These are phyloP conservation scores for Bedellia somnulentella DNA, from an alignment of 2,888 invertebrate genomes.

Conservation along the genomic window DNA sequence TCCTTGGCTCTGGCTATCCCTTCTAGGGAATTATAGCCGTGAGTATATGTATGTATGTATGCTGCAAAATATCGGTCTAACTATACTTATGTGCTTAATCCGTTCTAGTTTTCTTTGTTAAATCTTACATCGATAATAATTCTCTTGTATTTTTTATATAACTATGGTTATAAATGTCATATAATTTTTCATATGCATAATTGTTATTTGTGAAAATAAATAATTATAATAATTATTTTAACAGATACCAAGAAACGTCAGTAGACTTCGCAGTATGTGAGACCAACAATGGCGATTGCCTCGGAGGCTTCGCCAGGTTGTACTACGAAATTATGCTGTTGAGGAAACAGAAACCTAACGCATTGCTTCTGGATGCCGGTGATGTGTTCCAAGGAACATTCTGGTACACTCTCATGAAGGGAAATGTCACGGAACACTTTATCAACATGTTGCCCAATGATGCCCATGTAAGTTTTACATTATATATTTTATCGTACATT, in stretches of 20 bases:
- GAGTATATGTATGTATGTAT: no score
- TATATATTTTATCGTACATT: no score
- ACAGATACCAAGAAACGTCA: slow-evolving; percentile 65
- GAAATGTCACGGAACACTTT: slow-evolving; percentile 73
- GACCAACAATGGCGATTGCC: slow-evolving; percentile 47
- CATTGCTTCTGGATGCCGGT: slow-evolving; percentile 77
- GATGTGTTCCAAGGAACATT: slow-evolving; percentile 84
- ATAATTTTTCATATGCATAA: no score
- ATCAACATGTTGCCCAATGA: slow-evolving; percentile 76
- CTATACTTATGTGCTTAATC: no score
- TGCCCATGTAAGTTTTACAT: slow-evolving; percentile 66
- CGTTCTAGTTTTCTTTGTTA: no score
- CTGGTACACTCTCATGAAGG: slow-evolving; percentile 74
- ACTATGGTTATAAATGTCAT: no score
- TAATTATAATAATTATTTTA: neutral
- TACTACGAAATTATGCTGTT: slow-evolving; percentile 56
- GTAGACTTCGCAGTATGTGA: slow-evolving; percentile 55
- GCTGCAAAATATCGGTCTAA: neutral
- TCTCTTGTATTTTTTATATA: no score
- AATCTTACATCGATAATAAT: no score
- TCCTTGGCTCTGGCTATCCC: no score
- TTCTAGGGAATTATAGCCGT: no score
- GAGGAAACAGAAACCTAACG: slow-evolving; percentile 45
- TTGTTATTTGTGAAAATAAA: neutral
- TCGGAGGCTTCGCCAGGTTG: slow-evolving; percentile 71